Conservation (phyloP, 2,888 invertebrate species). For the Drosophila colorata region DNA sequence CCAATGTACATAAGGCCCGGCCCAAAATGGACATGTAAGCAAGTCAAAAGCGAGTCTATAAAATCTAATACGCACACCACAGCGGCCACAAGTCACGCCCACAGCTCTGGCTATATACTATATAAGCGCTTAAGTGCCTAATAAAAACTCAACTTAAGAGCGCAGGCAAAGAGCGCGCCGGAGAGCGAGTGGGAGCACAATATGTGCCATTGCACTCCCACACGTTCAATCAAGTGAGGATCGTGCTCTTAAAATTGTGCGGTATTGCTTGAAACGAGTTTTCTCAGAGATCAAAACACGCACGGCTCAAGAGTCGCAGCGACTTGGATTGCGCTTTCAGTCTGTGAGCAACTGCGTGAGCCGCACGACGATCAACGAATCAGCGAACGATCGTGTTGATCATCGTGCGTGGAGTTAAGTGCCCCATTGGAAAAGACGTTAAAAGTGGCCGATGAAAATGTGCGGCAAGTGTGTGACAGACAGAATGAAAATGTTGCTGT, state of each 20-base stretch:
- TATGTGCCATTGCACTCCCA: constrained; percentile 28
- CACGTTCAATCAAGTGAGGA: not conserved
- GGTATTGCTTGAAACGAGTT: constrained; percentile 30
- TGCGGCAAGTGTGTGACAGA: constrained; percentile 35
- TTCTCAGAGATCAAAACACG: constrained; percentile 23
- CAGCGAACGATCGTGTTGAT: constrained; percentile 48
- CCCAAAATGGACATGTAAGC: constrained; percentile 73
- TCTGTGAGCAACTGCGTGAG: constrained; percentile 72
- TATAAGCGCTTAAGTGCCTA: constrained; percentile 41
- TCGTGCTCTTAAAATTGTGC: constrained; percentile 36
- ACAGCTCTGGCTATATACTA: constrained; percentile 52
- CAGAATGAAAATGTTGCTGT: constrained; percentile 6
- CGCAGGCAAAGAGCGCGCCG: constrained; percentile 40
- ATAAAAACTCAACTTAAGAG: constrained; percentile 58
- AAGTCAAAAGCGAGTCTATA: constrained; percentile 68
- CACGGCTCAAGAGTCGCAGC: constrained; percentile 55
- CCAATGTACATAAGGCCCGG: constrained; percentile 65
- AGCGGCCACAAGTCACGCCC: constrained; percentile 67
- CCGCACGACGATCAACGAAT: constrained; percentile 69
- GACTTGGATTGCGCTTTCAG: constrained; percentile 55
- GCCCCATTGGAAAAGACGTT: constrained; percentile 21
- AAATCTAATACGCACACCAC: constrained; percentile 73
- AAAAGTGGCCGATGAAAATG: constrained; percentile 20
- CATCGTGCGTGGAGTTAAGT: constrained; percentile 43
- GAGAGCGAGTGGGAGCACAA: not conserved